Evolutionary conservation across 1,140 invertebrate genomes (phyloP), one percentile per base, ranked within the genome.

Genomic region (Limonius californicus): DNA sequence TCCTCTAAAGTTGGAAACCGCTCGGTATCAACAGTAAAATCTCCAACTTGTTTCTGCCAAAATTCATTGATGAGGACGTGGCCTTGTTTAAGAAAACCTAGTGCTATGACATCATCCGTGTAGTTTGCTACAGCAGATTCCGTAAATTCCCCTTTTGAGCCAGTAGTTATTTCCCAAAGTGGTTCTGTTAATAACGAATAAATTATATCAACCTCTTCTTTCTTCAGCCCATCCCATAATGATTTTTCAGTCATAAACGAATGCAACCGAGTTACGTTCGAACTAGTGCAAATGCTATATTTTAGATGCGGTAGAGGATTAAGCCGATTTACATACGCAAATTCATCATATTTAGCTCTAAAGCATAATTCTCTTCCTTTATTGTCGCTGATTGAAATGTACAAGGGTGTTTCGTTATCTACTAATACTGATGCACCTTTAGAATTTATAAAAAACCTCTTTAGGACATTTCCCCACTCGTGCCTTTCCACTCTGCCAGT

Each of bases 41-140:
- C 91, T 0, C 91, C 91, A 3, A 90, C 83, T 73, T 87, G 83
- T 19, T 85, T 82, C 70, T 94, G 91, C 91, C 91, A 94, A 67
- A 88, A 87, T 73, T 92, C 90, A 71, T 91, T 91, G 0, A 94
- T 80, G 1, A 93, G 71, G 0, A 94, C 89, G 70, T 92, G 90
- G 0, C 90, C 89, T 74, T 90, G 85, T 60, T 87, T 84, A 1
- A 92, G 72, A 68, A 89, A 90, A 1, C 87, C 86, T 14, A 90
- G 73, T 15, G 82, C 84, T 12, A 91, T 89, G 1, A 93, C 87
- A 39, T 89, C 85, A 66, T 92, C 89, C 0, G 90, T 92, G 63
- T 91, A 91, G 74, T 92, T 90, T 2, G 88, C 87, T 59, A 94
- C 84, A 0, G 85, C 82, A 9, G 77, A 76, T 68, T 91, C 89